These are phyloP conservation scores for Liodrosophila aerea DNA, from an alignment of 2,888 invertebrate species.

Conservation along the genomic window DNA sequence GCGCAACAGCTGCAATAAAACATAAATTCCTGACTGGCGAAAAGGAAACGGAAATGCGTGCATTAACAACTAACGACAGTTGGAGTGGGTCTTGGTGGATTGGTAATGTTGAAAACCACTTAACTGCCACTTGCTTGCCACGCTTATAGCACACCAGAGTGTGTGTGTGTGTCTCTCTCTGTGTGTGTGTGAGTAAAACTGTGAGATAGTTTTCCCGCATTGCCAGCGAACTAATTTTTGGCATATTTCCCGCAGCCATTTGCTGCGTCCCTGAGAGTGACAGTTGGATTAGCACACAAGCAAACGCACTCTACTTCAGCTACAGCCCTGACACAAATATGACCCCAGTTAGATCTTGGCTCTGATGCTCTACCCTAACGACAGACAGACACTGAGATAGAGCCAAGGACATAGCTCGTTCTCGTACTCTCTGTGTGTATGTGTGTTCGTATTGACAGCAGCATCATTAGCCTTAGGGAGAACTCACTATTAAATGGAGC, in stretches of 20 bases:
- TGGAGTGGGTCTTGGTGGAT: slow-evolving; percentile 6
- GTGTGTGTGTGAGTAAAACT: not conserved
- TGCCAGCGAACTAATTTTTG: slow-evolving; percentile 52
- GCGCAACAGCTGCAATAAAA: slow-evolving; percentile 66
- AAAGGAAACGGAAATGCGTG: slow-evolving; percentile 68
- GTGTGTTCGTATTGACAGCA: slow-evolving; percentile 26
- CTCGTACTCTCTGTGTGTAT: not conserved
- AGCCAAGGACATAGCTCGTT: slow-evolving; percentile 31
- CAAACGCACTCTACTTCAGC: slow-evolving; percentile 20
- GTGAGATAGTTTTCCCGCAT: slow-evolving; percentile 47
- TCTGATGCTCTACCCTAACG: too few relatives aligned
- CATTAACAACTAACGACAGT: slow-evolving; percentile 49
- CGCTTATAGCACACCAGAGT: slow-evolving; percentile 22
- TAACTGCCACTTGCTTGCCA: slow-evolving; percentile 48
- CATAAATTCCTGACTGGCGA: slow-evolving; percentile 55
- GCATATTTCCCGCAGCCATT: slow-evolving; percentile 66
- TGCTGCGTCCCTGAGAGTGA: slow-evolving; percentile 57
- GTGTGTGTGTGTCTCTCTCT: slow-evolving; percentile 1
- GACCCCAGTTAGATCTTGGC: slow-evolving; percentile 30
- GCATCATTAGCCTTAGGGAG: slow-evolving; percentile 49
- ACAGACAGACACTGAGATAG: too few relatives aligned
- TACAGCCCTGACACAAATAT: slow-evolving; percentile 67
- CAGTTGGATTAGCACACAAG: slow-evolving; percentile 62
- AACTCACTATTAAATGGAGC: slow-evolving; percentile 23
- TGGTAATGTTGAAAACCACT: slow-evolving; percentile 60